Evolutionary conservation across 35 echinoderm and acorn worm species (phyloP), one percentile per base, ranked within the genome.

Genomic region (Lytechinus pictus): DNA sequence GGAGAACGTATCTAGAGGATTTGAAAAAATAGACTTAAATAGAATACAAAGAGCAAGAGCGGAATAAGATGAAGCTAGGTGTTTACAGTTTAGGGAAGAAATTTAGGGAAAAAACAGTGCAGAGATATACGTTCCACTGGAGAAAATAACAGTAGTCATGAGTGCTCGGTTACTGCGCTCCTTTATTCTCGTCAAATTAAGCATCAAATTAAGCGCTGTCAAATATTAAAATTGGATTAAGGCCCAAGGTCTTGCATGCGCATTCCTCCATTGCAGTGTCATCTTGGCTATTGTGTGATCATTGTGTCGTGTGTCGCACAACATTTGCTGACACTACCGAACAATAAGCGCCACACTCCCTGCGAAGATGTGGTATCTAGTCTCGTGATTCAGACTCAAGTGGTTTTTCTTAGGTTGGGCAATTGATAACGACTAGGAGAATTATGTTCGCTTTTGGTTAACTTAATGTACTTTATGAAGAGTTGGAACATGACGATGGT

Each of bases 191-290:
- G 7, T 79, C 66, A 79, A 79, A 79, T 79, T 79, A 79, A 79
- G 66, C 16, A 24, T 79, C 66, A 79, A 79, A 79, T 79, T 79
- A 79, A 79, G 66, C 66, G 66, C 66, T 79, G 66, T 79, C 66
- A 79, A 79, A 79, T 79, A 79, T 79, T 79, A 79, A 79, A 79
- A 79, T 79, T 79, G 66, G 66, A 79, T 79, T 79, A 79, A 79
- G 66, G 19, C 66, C 6, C 66, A 79, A 79, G 66, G 66, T 79
- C 66, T 79, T 24, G 5, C 21, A 24, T 7, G 5, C 21, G 66
- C 16, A 79, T 79, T 24, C 66, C 66, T 79, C 66, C 14, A 79
- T 79, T 79, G 21, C 66, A 79, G 66, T 79, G 66, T 79, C 66
- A 79, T 79, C 21, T 79, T 24, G 2, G 66, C 66, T 16, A 79